Evolutionary conservation across 2,113 vertebrate genomes (phyloP).

Genomic region (Bos taurus): DNA sequence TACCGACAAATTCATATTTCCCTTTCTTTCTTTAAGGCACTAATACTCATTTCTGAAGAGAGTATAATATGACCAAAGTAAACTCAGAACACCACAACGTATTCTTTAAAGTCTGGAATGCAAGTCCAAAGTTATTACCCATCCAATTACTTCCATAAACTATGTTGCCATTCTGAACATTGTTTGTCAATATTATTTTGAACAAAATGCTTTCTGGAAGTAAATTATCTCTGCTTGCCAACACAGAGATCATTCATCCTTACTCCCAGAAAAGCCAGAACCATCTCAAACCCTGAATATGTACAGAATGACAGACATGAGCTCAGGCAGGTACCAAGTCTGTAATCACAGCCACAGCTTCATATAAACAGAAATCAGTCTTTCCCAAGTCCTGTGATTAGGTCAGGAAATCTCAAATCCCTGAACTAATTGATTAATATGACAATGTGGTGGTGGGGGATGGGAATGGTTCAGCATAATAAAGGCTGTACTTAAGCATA

Average conservation of each 20-base stretch:
- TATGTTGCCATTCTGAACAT: neutral
- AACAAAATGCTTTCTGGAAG: neutral
- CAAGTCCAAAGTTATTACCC: neutral
- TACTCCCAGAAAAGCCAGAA: neutral
- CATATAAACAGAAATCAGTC: conserved; percentile 66
- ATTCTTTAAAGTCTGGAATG: neutral
- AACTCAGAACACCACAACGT: neutral
- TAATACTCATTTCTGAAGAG: neutral
- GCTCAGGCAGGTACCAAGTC: conserved; percentile 13
- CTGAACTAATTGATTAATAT: conserved; percentile 63
- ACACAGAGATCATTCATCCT: neutral
- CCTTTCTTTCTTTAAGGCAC: neutral
- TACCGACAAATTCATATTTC: neutral
- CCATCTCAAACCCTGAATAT: neutral
- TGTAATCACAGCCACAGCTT: conserved; percentile 44
- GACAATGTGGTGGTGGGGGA: conserved; percentile 1
- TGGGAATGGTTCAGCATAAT: neutral
- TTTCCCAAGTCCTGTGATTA: conserved; percentile 66
- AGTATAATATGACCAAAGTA: neutral
- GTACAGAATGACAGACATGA: neutral
- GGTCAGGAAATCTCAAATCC: conserved; percentile 68
- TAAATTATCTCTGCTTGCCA: neutral
- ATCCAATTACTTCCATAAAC: neutral
- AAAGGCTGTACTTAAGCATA: conserved; percentile 56
- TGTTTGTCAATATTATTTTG: neutral